These are phyloP conservation scores for Ctena decussata DNA, from an alignment of 2,888 invertebrate genomes.

Conservation along the genomic window DNA sequence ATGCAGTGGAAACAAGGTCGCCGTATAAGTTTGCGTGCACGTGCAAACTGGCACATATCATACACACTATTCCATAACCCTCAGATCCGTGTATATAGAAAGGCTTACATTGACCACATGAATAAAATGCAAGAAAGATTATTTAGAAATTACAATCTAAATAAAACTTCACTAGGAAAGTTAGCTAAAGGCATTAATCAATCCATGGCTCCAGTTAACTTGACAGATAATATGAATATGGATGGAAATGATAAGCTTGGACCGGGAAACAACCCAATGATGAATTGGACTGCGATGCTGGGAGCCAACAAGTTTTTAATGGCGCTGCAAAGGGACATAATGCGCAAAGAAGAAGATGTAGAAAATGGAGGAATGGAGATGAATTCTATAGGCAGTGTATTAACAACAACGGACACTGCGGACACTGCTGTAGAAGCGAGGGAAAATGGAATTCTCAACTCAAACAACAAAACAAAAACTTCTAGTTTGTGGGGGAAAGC, in stretches of 20 bases:
- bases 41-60: conserved; percentile 47
- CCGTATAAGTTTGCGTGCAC: conserved; percentile 20
- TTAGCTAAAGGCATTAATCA: conserved; percentile 40
- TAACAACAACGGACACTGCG: neutral
- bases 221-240: neutral
- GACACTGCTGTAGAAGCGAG: neutral
- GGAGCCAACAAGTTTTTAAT: conserved; percentile 40
- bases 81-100: conserved; percentile 41
- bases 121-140: conserved; percentile 40
- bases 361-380: neutral
- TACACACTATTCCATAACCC: conserved; percentile 60
- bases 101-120: conserved; percentile 42
- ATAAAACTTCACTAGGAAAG: conserved; percentile 33
- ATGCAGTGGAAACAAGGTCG: neutral
- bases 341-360: neutral
- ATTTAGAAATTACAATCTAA: conserved; percentile 37
- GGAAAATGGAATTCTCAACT: neutral
- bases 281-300: conserved; percentile 46
- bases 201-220: neutral
- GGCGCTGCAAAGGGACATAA: conserved; percentile 27
- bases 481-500: neutral
- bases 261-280: conserved; percentile 3
- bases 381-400: neutral
- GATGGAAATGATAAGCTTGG: neutral
- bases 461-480: neutral